phyloP scores from a whole-genome alignment of 2,888 invertebrate genomes.

The Hypena proboscidalis region DNA sequence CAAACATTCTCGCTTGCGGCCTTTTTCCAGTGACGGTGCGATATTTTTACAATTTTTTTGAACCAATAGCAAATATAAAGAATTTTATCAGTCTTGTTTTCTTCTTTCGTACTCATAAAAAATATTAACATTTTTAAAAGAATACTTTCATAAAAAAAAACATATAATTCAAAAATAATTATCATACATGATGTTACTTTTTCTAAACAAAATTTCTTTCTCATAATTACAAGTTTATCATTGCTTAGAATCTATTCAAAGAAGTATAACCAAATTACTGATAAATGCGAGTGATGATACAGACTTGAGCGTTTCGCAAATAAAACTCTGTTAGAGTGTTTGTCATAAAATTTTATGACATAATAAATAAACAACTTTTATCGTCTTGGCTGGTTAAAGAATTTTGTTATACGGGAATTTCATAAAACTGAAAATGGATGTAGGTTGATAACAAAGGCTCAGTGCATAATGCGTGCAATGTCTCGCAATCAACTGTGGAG shows the following conservation, averaged over 20 bases:
- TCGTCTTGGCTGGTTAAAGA: conserved; percentile 28
- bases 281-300: conserved; percentile 11
- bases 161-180: no score
- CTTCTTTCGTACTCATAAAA: no score
- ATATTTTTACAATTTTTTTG: no score
- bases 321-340: conserved; percentile 25
- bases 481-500: conserved; percentile 62
- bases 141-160: no score
- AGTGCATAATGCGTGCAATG: conserved; percentile 64
- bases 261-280: conserved; percentile 9
- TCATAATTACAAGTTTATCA: no score
- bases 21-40: no score
- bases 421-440: conserved; percentile 52
- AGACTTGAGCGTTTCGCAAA: conserved; percentile 15
- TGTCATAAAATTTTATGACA: conserved; percentile 36
- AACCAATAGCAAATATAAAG: no score
- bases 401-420: conserved; percentile 31
- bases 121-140: no score
- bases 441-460: conserved; percentile 54
- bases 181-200: no score
- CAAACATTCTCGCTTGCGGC: no score
- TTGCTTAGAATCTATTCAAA: conserved; percentile 7
- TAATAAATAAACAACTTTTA: conserved; percentile 32
- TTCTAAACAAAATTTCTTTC: no score
- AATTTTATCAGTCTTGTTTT: no score